phyloP scores from a whole-genome alignment of 2,888 invertebrate species.

The Volucella bombylans region DNA sequence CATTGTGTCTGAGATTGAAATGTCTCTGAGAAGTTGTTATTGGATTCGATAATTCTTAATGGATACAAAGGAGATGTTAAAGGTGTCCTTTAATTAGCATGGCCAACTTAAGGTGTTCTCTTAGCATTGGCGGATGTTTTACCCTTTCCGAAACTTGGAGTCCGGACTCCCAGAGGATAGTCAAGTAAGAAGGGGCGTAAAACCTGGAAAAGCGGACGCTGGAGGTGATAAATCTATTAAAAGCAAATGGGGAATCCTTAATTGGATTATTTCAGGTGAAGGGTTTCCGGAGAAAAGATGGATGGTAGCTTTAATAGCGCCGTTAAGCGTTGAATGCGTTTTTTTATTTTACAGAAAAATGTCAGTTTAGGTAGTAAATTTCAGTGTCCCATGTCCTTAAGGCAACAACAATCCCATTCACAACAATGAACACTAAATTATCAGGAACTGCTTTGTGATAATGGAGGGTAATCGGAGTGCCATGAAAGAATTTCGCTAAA shows the following conservation, averaged over 20 bases:
- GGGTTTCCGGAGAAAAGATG: neutral
- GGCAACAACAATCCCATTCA: too few species aligned
- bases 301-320: neutral
- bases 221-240: slow-evolving; percentile 26
- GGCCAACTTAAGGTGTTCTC: slow-evolving; percentile 6
- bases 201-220: slow-evolving; percentile 1
- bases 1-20: slow-evolving; percentile 10
- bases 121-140: neutral
- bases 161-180: slow-evolving; percentile 9
- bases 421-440: too few species aligned
- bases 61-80: slow-evolving; percentile 10
- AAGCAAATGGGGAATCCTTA: slow-evolving; percentile 46
- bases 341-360: too few species aligned
- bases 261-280: slow-evolving; percentile 25
- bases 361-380: too few species aligned
- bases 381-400: too few species aligned
- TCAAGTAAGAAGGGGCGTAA: neutral
- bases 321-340: neutral
- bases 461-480: too few species aligned
- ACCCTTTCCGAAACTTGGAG: slow-evolving; percentile 20
- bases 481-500: too few species aligned
- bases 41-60: neutral
- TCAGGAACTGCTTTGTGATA: too few species aligned
- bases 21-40: neutral
- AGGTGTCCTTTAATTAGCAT: slow-evolving; percentile 16